Conservation (phyloP, 1,140 invertebrate genomes). For the Zaprionus vittiger region DNA sequence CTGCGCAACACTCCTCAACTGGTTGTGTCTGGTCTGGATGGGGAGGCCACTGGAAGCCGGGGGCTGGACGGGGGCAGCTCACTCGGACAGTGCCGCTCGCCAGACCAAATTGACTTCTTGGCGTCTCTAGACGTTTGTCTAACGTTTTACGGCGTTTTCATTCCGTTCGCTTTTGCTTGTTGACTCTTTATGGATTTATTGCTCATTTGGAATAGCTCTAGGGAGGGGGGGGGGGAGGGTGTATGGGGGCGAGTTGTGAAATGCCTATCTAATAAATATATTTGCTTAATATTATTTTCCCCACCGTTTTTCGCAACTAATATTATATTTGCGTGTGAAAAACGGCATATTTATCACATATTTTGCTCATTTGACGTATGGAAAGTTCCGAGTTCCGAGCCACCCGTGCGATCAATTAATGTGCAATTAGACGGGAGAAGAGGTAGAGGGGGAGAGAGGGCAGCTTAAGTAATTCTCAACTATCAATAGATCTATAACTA, state of each 20-base stretch:
- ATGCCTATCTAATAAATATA: slow-evolving; percentile 20
- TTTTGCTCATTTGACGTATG: slow-evolving; percentile 27
- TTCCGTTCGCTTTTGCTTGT: slow-evolving; percentile 18
- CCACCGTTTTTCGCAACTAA: slow-evolving; percentile 1
- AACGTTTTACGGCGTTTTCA: slow-evolving; percentile 39
- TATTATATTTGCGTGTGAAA: slow-evolving; percentile 49
- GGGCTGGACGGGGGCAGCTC: neutral
- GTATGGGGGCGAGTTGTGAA: neutral
- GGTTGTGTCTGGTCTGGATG: slow-evolving; percentile 25
- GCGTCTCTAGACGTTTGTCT: slow-evolving; percentile 26
- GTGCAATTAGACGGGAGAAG: slow-evolving; percentile 27
- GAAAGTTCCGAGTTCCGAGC: slow-evolving; percentile 36
- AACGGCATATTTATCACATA: slow-evolving; percentile 18
- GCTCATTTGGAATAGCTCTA: slow-evolving; percentile 9
- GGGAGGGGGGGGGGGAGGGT: neutral
- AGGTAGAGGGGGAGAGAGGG: too few species aligned
- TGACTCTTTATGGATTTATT: slow-evolving; percentile 40
- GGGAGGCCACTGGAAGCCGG: neutral
- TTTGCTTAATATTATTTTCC: slow-evolving; percentile 12
- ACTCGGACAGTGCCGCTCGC: slow-evolving; percentile 1
- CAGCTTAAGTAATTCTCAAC: slow-evolving; percentile 30
- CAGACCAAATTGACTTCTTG: slow-evolving; percentile 34
- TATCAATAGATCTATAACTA: neutral
- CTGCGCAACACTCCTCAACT: slow-evolving; percentile 6
- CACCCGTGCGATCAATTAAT: slow-evolving; percentile 40